Evolutionary conservation across 2,797 vertebrate genomes (phyloP).

Genomic region (Ptychobarbus kaznakovi): DNA sequence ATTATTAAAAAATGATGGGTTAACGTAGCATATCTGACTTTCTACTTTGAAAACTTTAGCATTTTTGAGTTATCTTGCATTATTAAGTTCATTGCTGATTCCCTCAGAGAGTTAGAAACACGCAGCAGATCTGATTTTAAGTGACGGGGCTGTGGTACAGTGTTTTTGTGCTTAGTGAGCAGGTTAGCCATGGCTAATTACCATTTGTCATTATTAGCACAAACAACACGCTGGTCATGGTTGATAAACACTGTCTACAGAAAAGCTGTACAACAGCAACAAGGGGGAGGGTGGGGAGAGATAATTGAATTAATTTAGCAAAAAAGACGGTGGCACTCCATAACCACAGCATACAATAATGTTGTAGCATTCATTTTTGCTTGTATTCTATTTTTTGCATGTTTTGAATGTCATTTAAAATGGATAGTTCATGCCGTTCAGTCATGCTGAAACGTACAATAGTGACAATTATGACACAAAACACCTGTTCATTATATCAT

Average conservation of each 20-base stretch:
- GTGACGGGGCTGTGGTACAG: neutral
- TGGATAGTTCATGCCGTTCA: neutral
- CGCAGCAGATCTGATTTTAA: neutral
- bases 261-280: neutral
- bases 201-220: conserved; percentile 48
- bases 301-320: neutral
- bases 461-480: neutral
- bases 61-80: conserved; percentile 10
- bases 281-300: too few relatives aligned
- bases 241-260: conserved; percentile 29
- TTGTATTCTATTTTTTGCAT: neutral
- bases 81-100: neutral
- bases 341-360: neutral
- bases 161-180: conserved; percentile 12
- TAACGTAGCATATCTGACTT: conserved; percentile 5
- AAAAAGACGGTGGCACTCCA: neutral
- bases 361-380: neutral
- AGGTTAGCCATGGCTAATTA: conserved; percentile 31
- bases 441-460: neutral
- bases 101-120: conserved; percentile 12
- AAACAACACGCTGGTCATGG: conserved; percentile 19
- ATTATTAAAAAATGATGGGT: neutral
- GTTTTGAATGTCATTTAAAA: neutral
- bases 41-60: neutral
- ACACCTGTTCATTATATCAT: neutral